Evolutionary conservation across 2,113 vertebrate species (phyloP).

Genomic region (Brachypodius melanocephalos): DNA sequence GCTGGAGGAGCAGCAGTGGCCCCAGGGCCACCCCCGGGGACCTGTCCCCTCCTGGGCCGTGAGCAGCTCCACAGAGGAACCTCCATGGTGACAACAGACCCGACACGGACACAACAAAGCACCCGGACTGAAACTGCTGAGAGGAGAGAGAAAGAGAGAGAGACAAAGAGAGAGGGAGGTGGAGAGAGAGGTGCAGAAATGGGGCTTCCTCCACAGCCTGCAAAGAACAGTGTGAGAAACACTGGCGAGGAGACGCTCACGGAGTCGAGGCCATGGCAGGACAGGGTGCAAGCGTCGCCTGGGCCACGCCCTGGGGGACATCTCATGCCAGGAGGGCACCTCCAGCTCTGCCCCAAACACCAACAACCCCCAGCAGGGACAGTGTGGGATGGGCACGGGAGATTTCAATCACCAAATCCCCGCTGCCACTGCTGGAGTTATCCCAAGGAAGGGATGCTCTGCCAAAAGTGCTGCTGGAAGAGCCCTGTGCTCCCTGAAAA

Average conservation of each 20-base stretch:
- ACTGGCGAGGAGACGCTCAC: constrained; percentile 71
- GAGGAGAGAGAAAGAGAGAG: constrained; percentile 64
- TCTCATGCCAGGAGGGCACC: neutral
- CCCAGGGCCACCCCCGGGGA: neutral
- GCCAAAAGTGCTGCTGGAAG: neutral
- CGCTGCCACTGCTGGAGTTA: fast-evolving
- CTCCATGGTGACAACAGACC: constrained; percentile 62
- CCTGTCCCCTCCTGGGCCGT: neutral
- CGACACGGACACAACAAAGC: constrained; percentile 67
- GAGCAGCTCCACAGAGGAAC: constrained; percentile 14
- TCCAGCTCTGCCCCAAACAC: neutral
- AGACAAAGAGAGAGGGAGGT: neutral
- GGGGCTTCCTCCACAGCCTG: constrained; percentile 83
- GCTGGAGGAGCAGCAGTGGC: neutral
- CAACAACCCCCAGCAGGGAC: neutral
- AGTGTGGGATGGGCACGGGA: fast-evolving
- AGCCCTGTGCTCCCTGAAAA: neutral
- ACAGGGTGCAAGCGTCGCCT: constrained; percentile 33
- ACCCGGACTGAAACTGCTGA: constrained; percentile 69
- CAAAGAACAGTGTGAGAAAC: constrained; percentile 77
- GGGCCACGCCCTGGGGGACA: neutral
- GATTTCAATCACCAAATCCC: neutral
- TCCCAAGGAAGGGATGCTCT: neutral
- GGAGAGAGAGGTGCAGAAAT: constrained; percentile 70
- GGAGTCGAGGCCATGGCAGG: constrained; percentile 68